phyloP scores from a whole-genome alignment of 2,888 invertebrate genomes.

The Acanthosepion lycidas region DNA sequence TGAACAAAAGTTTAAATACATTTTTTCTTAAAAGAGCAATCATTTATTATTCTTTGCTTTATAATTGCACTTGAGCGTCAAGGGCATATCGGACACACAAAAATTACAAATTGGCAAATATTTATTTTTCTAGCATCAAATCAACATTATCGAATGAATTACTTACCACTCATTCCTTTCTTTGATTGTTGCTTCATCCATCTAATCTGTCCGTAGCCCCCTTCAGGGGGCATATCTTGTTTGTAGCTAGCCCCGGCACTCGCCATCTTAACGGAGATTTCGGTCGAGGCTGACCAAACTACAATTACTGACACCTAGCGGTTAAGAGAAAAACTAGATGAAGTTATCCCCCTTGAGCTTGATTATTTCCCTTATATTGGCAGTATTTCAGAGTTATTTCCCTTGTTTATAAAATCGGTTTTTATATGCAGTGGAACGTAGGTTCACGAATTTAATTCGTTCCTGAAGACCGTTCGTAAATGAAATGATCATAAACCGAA shows the following conservation, averaged over 20 bases:
- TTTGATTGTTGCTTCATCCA: constrained; percentile 72
- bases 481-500: too few relatives aligned
- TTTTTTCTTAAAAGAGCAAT: too few relatives aligned
- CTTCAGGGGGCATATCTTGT: constrained; percentile 95
- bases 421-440: too few relatives aligned
- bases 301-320: not conserved
- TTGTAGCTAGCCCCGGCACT: constrained; percentile 70
- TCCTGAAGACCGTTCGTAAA: too few relatives aligned
- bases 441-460: too few relatives aligned
- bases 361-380: not conserved
- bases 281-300: not conserved
- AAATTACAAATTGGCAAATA: not conserved
- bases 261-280: not conserved
- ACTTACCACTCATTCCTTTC: constrained; percentile 54
- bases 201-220: constrained; percentile 87
- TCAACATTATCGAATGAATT: not conserved
- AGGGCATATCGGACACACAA: not conserved
- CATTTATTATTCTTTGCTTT: too few relatives aligned
- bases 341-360: not conserved
- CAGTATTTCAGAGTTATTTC: not conserved
- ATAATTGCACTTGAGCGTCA: not conserved
- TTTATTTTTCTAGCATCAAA: not conserved
- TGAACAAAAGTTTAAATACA: too few relatives aligned
- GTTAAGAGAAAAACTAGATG: not conserved
- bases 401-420: not conserved